phyloP scores from a whole-genome alignment of 2,797 vertebrate species.

The Okamejei kenojei region DNA sequence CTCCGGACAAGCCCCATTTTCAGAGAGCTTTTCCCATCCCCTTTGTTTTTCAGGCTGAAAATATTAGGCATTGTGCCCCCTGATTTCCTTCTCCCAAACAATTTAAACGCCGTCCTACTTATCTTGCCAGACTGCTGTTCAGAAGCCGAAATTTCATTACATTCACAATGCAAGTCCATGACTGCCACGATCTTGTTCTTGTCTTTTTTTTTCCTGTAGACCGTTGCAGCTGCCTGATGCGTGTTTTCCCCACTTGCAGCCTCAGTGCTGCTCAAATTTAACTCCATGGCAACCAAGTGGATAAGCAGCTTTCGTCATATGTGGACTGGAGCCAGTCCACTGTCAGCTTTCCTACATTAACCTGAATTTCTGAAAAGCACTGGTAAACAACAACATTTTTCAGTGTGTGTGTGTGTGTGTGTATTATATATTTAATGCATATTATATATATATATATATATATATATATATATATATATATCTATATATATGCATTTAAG shows the following conservation, averaged over 20 bases:
- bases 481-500: not conserved
- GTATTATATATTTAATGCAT: not conserved
- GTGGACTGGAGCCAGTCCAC: slow-evolving; percentile 67
- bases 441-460: too few species aligned
- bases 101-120: slow-evolving; percentile 93
- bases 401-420: not conserved
- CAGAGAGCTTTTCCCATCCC: slow-evolving; percentile 60
- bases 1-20: slow-evolving; percentile 76
- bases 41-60: slow-evolving; percentile 89
- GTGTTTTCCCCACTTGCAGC: slow-evolving; percentile 57
- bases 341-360: slow-evolving; percentile 56
- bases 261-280: slow-evolving; percentile 54
- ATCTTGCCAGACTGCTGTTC: slow-evolving; percentile 86
- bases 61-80: slow-evolving; percentile 82
- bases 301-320: slow-evolving; percentile 79
- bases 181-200: slow-evolving; percentile 55
- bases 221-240: slow-evolving; percentile 53
- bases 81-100: slow-evolving; percentile 83
- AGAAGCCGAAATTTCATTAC: slow-evolving; percentile 69
- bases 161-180: slow-evolving; percentile 86
- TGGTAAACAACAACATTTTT: slow-evolving; percentile 42
- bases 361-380: slow-evolving; percentile 46
- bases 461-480: too few species aligned
- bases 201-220: slow-evolving; percentile 45
- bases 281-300: slow-evolving; percentile 65